Percentiles rank a stretch among this genome's conserved stretches.
Conservation (phyloP, 2,797 vertebrate species). For the Pempheris klunzingeri region DNA sequence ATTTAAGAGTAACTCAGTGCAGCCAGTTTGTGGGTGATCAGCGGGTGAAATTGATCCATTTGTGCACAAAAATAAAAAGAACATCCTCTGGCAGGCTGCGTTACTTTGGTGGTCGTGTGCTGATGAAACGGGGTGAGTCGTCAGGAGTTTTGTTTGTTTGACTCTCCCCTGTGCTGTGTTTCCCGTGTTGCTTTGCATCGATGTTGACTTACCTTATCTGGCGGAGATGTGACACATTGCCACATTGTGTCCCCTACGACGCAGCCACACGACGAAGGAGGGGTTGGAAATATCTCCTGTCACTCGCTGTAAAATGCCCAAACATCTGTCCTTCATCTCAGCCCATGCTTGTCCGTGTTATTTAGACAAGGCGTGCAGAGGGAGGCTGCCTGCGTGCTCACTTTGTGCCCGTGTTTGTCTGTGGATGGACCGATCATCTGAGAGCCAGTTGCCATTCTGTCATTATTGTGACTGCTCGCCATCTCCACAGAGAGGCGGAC, state of each 20-base stretch:
- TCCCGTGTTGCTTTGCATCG: conserved; percentile 22
- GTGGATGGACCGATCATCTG: conserved; percentile 73
- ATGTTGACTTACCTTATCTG: conserved; percentile 73
- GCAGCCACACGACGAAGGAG: conserved; percentile 41
- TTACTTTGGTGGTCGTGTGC: conserved; percentile 26
- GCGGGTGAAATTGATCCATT: conserved; percentile 43
- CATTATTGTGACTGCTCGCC: conserved; percentile 73
- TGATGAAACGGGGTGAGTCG: too few relatives aligned
- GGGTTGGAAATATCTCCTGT: conserved; percentile 47
- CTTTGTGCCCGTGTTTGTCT: conserved; percentile 41
- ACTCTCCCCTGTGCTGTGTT: conserved; percentile 44
- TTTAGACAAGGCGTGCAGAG: background rate
- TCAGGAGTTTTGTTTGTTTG: conserved; percentile 67
- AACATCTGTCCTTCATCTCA: conserved; percentile 40
- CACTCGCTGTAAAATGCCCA: conserved; percentile 38
- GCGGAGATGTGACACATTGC: conserved; percentile 75
- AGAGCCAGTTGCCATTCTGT: conserved; percentile 64
- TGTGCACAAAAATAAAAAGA: too few relatives aligned
- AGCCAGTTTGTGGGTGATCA: conserved; percentile 54
- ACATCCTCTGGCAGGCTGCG: conserved; percentile 25
- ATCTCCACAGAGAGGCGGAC: conserved; percentile 61
- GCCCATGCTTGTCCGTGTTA: background rate
- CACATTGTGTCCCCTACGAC: conserved; percentile 69
- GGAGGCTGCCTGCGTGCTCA: conserved; percentile 9
- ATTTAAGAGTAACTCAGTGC: conserved; percentile 45